These are phyloP conservation scores for Parasteatoda tepidariorum DNA, from an alignment of 1,140 invertebrate genomes.

Conservation along the genomic window DNA sequence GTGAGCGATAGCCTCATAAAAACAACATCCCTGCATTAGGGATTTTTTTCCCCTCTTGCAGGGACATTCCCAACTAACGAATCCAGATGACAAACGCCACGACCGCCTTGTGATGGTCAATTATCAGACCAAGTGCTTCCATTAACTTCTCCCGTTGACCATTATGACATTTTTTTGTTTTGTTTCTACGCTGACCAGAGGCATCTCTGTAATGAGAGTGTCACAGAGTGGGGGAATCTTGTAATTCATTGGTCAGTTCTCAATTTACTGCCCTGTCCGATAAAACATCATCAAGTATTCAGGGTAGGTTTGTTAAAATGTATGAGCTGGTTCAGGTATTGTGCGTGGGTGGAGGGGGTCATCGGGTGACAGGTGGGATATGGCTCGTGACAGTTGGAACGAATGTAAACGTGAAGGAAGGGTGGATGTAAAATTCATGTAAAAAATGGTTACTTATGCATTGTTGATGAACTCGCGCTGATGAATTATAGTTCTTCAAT, in stretches of 20 bases:
- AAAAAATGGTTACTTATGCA: not conserved
- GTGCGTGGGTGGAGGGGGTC: not conserved
- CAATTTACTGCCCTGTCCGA: slow-evolving; percentile 39
- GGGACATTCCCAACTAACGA: not conserved
- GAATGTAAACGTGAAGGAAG: not conserved
- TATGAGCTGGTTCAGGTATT: no score
- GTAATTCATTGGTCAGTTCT: slow-evolving; percentile 43
- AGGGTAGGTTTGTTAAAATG: slow-evolving; percentile 34
- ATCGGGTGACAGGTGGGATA: not conserved
- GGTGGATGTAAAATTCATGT: not conserved
- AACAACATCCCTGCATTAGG: slow-evolving; percentile 5
- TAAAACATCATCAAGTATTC: slow-evolving; percentile 57
- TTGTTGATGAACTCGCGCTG: no score
- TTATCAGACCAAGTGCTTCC: slow-evolving; percentile 52
- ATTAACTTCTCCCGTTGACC: slow-evolving; percentile 40
- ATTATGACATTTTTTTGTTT: slow-evolving; percentile 28
- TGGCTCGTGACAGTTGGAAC: not conserved
- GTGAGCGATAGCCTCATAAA: slow-evolving; percentile 7
- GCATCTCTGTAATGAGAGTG: slow-evolving; percentile 37
- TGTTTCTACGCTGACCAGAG: not conserved
- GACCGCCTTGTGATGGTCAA: slow-evolving; percentile 45
- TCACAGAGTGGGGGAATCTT: slow-evolving; percentile 25
- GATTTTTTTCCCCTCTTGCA: not conserved
- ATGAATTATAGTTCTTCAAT: no score
- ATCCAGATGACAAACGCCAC: slow-evolving; percentile 41